phyloP scores from a whole-genome alignment of 2,113 vertebrate species.

The Oryzias curvinotus region DNA sequence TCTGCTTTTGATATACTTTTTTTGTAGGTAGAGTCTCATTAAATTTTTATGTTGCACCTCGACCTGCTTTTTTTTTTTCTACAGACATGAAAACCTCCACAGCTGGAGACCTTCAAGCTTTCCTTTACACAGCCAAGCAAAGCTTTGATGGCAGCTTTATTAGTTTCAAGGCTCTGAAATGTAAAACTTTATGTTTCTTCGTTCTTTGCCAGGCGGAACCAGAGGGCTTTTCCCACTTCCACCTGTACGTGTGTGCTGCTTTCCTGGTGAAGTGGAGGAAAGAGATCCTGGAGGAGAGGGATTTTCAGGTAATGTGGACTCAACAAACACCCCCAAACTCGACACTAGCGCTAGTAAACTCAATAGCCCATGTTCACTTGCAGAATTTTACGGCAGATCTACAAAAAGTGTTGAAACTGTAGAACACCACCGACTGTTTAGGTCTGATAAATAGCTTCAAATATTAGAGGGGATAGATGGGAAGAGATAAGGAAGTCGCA shows the following conservation, averaged over 20 bases:
- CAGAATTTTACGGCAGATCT: too few relatives aligned
- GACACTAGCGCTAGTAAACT: not conserved
- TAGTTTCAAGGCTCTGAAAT: slow-evolving; percentile 11
- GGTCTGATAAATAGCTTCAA: too few relatives aligned
- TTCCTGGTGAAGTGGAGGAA: slow-evolving; percentile 94
- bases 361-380: too few relatives aligned
- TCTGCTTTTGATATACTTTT: not conserved
- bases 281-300: slow-evolving; percentile 80
- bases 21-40: not conserved
- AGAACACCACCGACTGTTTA: too few relatives aligned
- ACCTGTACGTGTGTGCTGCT: slow-evolving; percentile 95
- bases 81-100: not conserved
- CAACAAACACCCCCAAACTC: slow-evolving; percentile 5
- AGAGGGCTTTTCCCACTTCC: slow-evolving; percentile 97
- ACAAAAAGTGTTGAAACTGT: too few relatives aligned
- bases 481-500: too few relatives aligned
- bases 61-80: not conserved
- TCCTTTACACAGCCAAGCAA: not conserved
- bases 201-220: slow-evolving; percentile 85
- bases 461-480: too few relatives aligned
- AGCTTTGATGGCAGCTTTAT: slow-evolving; percentile 2
- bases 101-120: not conserved
- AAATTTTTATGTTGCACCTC: not conserved
- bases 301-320: slow-evolving; percentile 87
- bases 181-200: slow-evolving; percentile 10